Conservation (phyloP, 2,888 invertebrate species). For the Zaprionus lineosus region DNA sequence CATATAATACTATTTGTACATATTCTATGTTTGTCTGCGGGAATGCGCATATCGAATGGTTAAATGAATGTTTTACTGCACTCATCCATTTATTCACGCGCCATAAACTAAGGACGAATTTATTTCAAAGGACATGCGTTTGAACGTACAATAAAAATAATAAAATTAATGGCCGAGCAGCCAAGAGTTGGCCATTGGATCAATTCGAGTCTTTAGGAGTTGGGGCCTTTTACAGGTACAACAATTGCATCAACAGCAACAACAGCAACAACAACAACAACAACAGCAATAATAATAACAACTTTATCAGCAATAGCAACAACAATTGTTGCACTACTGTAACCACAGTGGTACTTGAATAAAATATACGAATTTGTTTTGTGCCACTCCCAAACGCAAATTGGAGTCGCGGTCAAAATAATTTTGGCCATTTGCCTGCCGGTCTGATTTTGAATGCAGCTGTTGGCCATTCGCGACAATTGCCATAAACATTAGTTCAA, state of each 20-base stretch:
- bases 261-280: constrained; percentile 4
- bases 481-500: constrained; percentile 63
- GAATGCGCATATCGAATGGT: constrained; percentile 56
- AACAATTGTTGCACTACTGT: constrained; percentile 24
- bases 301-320: neutral
- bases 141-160: constrained; percentile 67
- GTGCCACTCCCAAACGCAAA: constrained; percentile 53
- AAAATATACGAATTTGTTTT: constrained; percentile 51
- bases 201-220: constrained; percentile 13
- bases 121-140: constrained; percentile 66
- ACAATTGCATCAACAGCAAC: constrained; percentile 1
- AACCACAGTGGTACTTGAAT: constrained; percentile 54
- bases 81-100: constrained; percentile 76
- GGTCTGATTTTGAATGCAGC: constrained; percentile 59
- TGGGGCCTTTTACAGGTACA: constrained; percentile 5
- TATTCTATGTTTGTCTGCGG: constrained; percentile 17
- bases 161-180: constrained; percentile 67
- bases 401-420: constrained; percentile 67
- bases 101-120: constrained; percentile 74
- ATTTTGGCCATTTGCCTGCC: constrained; percentile 62
- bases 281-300: neutral
- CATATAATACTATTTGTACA: constrained; percentile 1
- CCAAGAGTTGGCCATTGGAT: constrained; percentile 41
- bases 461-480: constrained; percentile 51
- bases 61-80: constrained; percentile 76